phyloP scores from a whole-genome alignment of 2,797 vertebrate genomes.

The Coreius guichenoti region DNA sequence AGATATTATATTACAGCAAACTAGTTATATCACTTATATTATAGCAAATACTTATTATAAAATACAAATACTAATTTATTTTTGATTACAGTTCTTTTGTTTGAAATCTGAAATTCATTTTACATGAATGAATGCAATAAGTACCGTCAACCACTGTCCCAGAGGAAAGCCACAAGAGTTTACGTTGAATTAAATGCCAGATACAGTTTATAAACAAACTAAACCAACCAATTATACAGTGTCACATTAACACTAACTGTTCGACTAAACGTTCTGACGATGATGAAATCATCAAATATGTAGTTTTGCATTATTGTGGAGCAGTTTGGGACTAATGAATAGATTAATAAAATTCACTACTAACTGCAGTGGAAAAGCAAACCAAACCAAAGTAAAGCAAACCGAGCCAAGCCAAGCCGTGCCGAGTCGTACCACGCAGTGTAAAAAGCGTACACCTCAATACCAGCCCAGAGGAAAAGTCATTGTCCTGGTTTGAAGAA shows the following conservation, averaged over 20 bases:
- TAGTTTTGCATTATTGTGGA: background rate
- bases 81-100: background rate
- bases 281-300: background rate
- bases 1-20: background rate
- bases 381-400: too few species aligned
- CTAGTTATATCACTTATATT: background rate
- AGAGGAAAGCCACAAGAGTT: background rate
- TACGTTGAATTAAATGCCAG: background rate
- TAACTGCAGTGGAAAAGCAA: too few species aligned
- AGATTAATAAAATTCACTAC: background rate
- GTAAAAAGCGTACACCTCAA: background rate
- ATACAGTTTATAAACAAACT: background rate
- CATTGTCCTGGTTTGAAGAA: constrained; percentile 47
- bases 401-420: too few species aligned
- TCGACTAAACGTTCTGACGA: background rate
- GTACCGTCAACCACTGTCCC: background rate
- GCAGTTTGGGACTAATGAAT: background rate
- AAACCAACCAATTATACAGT: constrained; percentile 1
- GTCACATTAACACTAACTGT: background rate
- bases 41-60: too few species aligned
- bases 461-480: constrained; percentile 3
- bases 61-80: too few species aligned
- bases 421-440: too few species aligned
- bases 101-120: constrained; percentile 12
- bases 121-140: background rate